These are phyloP conservation scores for Pristionchus arcanus DNA, from an alignment of 2,888 invertebrate species.

Conservation along the genomic window DNA sequence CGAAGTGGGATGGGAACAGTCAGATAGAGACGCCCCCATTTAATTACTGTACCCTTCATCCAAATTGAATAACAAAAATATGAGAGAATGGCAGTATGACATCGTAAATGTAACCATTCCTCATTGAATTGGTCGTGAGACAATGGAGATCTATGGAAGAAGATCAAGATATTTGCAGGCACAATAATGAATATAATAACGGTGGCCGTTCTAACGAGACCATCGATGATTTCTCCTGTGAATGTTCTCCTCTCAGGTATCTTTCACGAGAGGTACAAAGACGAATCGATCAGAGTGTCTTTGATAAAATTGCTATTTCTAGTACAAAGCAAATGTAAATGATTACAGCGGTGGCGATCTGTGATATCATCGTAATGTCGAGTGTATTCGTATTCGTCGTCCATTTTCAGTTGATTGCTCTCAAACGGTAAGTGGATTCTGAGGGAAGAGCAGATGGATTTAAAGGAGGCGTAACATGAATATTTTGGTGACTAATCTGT, in stretches of 20 bases:
- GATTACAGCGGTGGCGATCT: constrained; percentile 74
- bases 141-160: background rate
- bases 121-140: background rate
- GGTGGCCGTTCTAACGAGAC: constrained; percentile 75
- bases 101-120: background rate
- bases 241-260: constrained; percentile 59
- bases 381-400: constrained; percentile 73
- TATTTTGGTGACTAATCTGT: too few relatives aligned
- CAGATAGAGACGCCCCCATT: constrained; percentile 7
- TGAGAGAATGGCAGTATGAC: background rate
- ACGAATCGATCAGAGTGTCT: background rate
- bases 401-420: constrained; percentile 74
- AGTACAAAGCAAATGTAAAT: background rate
- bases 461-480: too few relatives aligned
- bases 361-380: constrained; percentile 77
- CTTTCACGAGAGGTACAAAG: constrained; percentile 41
- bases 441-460: too few relatives aligned
- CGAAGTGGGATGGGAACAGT: constrained; percentile 1
- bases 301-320: constrained; percentile 17
- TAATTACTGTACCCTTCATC: background rate
- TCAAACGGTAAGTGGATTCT: constrained; percentile 61
- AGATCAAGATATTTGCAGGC: constrained; percentile 60
- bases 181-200: constrained; percentile 76
- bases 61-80: background rate
- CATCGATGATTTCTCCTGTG: constrained; percentile 75